Evolutionary conservation across 1,140 invertebrate genomes (phyloP).

Genomic region (Idris sp.): DNA sequence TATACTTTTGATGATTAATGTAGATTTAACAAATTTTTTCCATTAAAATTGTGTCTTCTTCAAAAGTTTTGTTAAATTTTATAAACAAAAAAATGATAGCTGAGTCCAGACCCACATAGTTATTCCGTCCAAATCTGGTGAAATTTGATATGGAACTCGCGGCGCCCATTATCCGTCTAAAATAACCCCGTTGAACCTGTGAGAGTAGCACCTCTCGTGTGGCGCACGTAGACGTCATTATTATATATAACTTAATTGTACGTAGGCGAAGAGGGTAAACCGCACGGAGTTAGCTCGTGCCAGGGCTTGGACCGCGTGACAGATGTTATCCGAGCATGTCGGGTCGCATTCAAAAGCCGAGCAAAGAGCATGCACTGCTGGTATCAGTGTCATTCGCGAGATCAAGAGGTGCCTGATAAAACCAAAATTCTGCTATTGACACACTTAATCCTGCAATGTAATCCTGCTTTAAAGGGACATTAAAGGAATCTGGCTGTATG

Average conservation of each 20-base stretch:
- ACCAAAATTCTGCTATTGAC: constrained; percentile 14
- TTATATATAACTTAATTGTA: constrained; percentile 63
- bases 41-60: too few species aligned
- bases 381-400: constrained; percentile 42
- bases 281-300: constrained; percentile 49
- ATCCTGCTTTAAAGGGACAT: too few species aligned
- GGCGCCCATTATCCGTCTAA: constrained; percentile 42
- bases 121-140: constrained; percentile 18
- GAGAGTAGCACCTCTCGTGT: constrained; percentile 38
- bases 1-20: too few species aligned
- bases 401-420: constrained; percentile 32
- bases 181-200: constrained; percentile 48
- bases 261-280: constrained; percentile 56
- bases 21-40: too few species aligned
- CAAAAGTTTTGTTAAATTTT: too few species aligned
- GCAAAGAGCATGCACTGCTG: constrained; percentile 40
- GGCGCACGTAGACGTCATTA: constrained; percentile 59
- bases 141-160: constrained; percentile 43
- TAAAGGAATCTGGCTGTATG: too few species aligned
- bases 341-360: constrained; percentile 50
- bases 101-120: constrained; percentile 7
- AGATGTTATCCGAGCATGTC: constrained; percentile 57
- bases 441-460: neutral
- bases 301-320: constrained; percentile 44
- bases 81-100: too few species aligned